Base-by-base conservation (phyloP, 2,113 vertebrate genomes). In the Bungarus multicinctus region DNA sequence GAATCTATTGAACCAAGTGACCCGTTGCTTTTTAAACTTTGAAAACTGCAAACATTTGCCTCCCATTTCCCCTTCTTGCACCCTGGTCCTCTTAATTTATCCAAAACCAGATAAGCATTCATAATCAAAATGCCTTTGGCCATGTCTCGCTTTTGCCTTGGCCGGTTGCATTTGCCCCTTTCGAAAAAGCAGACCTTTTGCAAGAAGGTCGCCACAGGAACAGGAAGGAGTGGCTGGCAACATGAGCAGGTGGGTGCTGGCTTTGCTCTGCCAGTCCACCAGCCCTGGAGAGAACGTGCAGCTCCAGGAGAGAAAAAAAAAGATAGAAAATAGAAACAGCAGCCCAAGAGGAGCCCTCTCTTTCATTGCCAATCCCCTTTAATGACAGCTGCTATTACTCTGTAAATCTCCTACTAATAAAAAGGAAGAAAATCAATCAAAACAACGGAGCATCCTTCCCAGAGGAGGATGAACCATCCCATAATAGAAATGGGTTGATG, bases 351-450 rank as follows among this genome's bases (percentile, higher is more conserved):
- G 1, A 95, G 87, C 58, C 92, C 92, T 95, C 92, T 95, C 95
- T 97, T 96, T 97, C 96, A 96, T 97, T 96, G 96, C 95, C 94
- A 95, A 93, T 95, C 43, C 94, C 96, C 93, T 96, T 97, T 97
- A 96, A 96, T 87, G 57, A 95, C 91, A 94, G 95, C 95, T 96
- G 94, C 97, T 96, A 95, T 97, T 97, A 96, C 95, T 96, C 96
- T 95, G 95, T 96, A 97, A 96, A 97, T 95, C 94, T 69, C 91
- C 47, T 94, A 93, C 94, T 97, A 97, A 97, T 97, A 97, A 97
- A 97, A 96, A 95, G 94, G 95, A 95, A 92, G 96, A 96, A 97
- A 97, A 97, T 96, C 96, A 96, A 97, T 97, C 96, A 96, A 95
- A 97, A 96, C 96, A 97, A 96, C 94, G 93, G 95, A 96, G 92